Base-by-base conservation (phyloP, 2,888 invertebrate species). In the Thymelicus sylvestris region DNA sequence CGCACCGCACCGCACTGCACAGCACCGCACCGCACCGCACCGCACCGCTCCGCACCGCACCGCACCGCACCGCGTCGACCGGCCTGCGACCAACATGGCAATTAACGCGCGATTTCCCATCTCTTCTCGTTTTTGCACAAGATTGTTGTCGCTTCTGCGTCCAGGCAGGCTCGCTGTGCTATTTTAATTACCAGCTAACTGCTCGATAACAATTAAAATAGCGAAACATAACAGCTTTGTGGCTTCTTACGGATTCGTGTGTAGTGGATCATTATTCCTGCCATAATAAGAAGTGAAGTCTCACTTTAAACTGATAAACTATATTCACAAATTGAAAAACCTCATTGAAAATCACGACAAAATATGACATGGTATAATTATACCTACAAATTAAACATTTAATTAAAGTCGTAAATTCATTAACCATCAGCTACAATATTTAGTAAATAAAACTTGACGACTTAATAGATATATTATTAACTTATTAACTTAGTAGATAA, bases 101-200 rank as follows among this genome's bases (percentile, higher is more conserved):
- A 59, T 59, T 59, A 59, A 59, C 59, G 38, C 57, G 57, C 59
- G 59, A 59, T 59, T 39, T 59, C 39, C 59, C 59, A 38, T 39
- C 59, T 59, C 59, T n/a, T 39, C 59, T 59, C 59, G 59, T 59
- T 59, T 59, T 59, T 59, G 38, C 12, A 24, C 24, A 24, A 55
- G 7, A 55, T 55, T 24, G 24, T 55, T 55, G 55, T 55, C 31
- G 55, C 55, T 7, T 52, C 24, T 7, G n/a, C 12, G 24, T n/a
- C 55, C n/a, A 24, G 10, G 24, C 10, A 44, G 44, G 7, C 55
- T 55, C 24, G 0, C 24, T 24, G 19, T 3, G 55, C 55, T 55
- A 55, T 55, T 55, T 55, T 55, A 55, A 55, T 55, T 55, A 55
- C 55, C 12, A 12, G 24, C 3, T 44, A 24, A 55, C 5, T 55